phyloP scores from a whole-genome alignment of 2,888 invertebrate genomes.

The Epinotia nisella region DNA sequence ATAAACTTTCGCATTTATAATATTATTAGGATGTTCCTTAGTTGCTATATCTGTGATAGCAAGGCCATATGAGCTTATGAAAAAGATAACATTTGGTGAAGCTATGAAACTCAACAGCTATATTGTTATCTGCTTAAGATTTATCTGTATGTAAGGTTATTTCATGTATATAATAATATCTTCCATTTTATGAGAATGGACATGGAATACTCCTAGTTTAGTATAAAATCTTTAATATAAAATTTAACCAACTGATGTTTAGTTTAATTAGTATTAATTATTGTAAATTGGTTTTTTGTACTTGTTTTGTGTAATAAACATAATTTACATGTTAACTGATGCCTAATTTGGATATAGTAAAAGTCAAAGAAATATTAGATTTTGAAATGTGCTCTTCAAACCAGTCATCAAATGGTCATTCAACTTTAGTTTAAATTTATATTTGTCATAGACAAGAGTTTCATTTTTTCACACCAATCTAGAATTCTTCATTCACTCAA shows the following conservation, averaged over 20 bases:
- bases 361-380: background rate
- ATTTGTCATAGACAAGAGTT: background rate
- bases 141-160: conserved; percentile 13
- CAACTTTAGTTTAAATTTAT: background rate
- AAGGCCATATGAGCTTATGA: conserved; percentile 61
- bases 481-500: background rate
- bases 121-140: conserved; percentile 37
- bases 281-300: too few relatives aligned
- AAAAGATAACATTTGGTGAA: conserved; percentile 47
- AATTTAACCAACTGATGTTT: background rate
- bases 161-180: background rate
- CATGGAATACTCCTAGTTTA: background rate
- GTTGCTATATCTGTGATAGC: conserved; percentile 51
- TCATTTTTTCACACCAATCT: background rate
- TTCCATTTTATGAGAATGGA: background rate
- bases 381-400: background rate
- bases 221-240: background rate
- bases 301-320: too few relatives aligned
- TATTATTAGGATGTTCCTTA: background rate
- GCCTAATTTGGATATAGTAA: background rate
- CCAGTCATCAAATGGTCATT: conserved; percentile 20
- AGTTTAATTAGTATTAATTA: too few relatives aligned
- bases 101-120: conserved; percentile 18
- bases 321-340: too few relatives aligned
- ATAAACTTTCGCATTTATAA: too few relatives aligned